Evolutionary conservation across 2,888 invertebrate species (phyloP), one percentile per base, ranked within the genome.

Genomic region (Sinotaia quadrata): DNA sequence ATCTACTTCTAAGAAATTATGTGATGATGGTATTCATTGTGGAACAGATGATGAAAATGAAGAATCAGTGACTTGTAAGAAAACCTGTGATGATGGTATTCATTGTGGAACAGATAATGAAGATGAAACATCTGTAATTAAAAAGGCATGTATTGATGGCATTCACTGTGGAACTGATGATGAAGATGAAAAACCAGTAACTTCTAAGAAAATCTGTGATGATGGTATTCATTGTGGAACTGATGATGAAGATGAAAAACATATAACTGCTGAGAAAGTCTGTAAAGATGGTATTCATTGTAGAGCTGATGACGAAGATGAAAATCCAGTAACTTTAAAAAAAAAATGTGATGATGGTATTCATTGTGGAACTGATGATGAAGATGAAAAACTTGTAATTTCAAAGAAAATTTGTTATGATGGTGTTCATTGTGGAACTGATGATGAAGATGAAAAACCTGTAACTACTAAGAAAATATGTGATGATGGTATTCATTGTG

Each of bases 11-110:
- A 69, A 52, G 54, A 68, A 68, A 57, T 63, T 62, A 2, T 71
- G 76, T 70, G 69, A 66, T 18, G 78, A 78, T 75, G 78, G 79
- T 51, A 69, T 76, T 49, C 76, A 78, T 31, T 78, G 78, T 77
- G 80, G 76, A 0, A 76, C 77, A 34, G 75, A 75, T 67, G 73
- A 75, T 68, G 72, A 75, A 54, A 36, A 36, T 18, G 70, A 67
- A 21, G 57, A 67, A 18, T 24, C 51, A n/a, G 24, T 18, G 1
- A 47, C 56, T 7, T 57, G n/a, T 29, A 63, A 65, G 44, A 61
- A 44, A 44, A 63, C 49, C 8, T 71, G 73, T 67, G 57, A 49
- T 34, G 73, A 74, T 74, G 69, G 73, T 29, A 70, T 73, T 21
- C 71, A 74, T 41, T 71, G 71, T 67, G 71, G 71, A 10, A 72